These are phyloP conservation scores for Schizopygopsis pylzovi DNA, from an alignment of 2,797 vertebrate genomes.

Conservation along the genomic window DNA sequence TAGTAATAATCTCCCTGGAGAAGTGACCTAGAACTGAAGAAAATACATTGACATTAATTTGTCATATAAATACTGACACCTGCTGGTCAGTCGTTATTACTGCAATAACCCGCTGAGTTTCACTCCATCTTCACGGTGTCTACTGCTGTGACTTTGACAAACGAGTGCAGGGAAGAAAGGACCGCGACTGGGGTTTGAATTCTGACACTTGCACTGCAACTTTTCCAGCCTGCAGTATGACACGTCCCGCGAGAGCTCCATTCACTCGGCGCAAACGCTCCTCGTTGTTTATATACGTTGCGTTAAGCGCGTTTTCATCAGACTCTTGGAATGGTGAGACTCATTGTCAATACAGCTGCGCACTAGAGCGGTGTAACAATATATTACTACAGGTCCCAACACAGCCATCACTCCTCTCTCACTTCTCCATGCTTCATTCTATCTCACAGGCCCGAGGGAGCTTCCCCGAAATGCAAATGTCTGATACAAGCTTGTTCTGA, in stretches of 20 bases:
- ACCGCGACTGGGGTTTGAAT: conserved; percentile 44
- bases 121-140: conserved; percentile 26
- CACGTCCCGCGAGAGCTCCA: background rate
- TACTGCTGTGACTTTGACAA: conserved; percentile 72
- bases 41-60: conserved; percentile 51
- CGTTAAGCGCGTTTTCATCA: conserved; percentile 33
- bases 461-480: conserved; percentile 38
- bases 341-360: conserved; percentile 44
- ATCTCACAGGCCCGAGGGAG: conserved; percentile 70
- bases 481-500: conserved; percentile 16
- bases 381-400: conserved; percentile 44
- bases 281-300: conserved; percentile 21
- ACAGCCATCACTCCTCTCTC: conserved; percentile 16
- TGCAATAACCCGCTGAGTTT: conserved; percentile 30
- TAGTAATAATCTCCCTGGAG: conserved; percentile 82
- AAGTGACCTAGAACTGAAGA: conserved; percentile 81
- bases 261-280: background rate
- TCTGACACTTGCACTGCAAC: conserved; percentile 35
- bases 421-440: conserved; percentile 27
- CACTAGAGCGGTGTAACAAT: conserved; percentile 30
- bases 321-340: conserved; percentile 23
- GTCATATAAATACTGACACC: conserved; percentile 76
- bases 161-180: conserved; percentile 68
- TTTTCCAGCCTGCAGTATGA: conserved; percentile 9
- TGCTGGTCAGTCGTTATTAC: conserved; percentile 67